Conservation (phyloP, 1,140 invertebrate genomes). For the Branchinecta lindahli region DNA sequence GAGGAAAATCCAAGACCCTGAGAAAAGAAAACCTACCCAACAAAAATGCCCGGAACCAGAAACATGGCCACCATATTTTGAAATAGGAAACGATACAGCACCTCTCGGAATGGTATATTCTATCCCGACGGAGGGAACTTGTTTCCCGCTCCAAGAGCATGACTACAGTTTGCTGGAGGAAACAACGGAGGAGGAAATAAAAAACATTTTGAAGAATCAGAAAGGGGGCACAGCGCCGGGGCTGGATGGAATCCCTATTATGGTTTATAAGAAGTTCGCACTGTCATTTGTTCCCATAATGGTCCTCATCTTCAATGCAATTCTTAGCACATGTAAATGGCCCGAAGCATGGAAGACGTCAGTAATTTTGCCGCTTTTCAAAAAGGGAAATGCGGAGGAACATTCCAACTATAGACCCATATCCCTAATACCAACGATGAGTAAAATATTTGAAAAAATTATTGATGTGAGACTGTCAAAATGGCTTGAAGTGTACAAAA, state of each 20-base stretch:
- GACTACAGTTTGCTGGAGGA: slow-evolving; percentile 8
- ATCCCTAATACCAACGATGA: slow-evolving; percentile 5
- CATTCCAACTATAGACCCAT: slow-evolving; percentile 8
- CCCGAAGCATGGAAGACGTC: slow-evolving; percentile 7
- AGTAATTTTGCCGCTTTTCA: slow-evolving; percentile 5
- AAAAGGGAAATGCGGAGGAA: slow-evolving; percentile 8
- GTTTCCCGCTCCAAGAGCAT: slow-evolving; percentile 7
- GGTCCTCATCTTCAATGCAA: slow-evolving; percentile 8
- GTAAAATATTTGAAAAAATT: no score
- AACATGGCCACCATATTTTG: slow-evolving; percentile 5
- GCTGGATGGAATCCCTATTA: slow-evolving; percentile 8
- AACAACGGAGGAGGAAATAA: slow-evolving; percentile 8
- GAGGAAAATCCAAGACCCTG: slow-evolving; percentile 8
- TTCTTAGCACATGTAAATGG: slow-evolving; percentile 6
- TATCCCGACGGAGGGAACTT: not conserved
- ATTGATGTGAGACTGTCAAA: no score
- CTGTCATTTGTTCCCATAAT: slow-evolving; percentile 8
- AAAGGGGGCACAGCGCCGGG: slow-evolving; percentile 3
- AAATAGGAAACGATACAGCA: slow-evolving; percentile 5
- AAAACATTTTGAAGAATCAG: slow-evolving; percentile 9
- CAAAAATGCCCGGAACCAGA: slow-evolving; percentile 5
- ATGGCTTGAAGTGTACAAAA: no score
- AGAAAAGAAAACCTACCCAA: slow-evolving; percentile 8
- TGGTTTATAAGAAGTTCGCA: slow-evolving; percentile 8
- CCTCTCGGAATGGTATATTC: not conserved